Percentiles rank a stretch among this genome's conserved stretches.
Conservation (phyloP, 2,888 invertebrate genomes). For the Lysandra bellargus region DNA sequence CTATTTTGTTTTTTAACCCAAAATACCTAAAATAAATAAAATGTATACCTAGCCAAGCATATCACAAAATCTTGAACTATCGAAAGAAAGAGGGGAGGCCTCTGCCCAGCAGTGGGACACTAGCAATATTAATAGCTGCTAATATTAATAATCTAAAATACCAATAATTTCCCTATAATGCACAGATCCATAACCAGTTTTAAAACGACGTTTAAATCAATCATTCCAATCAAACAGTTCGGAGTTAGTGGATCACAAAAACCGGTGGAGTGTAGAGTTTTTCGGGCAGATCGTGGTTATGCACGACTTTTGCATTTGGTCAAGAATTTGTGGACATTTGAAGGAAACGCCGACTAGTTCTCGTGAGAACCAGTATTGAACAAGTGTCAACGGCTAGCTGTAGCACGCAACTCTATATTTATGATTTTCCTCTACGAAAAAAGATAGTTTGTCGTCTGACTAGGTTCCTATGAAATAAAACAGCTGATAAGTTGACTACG, state of each 20-base stretch:
- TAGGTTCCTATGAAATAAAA: too few species aligned
- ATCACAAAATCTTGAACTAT: too few species aligned
- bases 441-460: background rate
- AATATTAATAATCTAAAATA: background rate
- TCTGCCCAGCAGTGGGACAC: too few species aligned
- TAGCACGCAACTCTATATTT: background rate
- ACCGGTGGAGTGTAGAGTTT: conserved; percentile 62
- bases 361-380: conserved; percentile 71
- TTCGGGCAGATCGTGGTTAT: conserved; percentile 69
- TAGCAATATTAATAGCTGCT: too few species aligned
- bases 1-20: too few species aligned
- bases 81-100: too few species aligned
- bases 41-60: too few species aligned
- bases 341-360: conserved; percentile 70
- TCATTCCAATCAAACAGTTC: conserved; percentile 41
- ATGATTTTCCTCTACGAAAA: background rate
- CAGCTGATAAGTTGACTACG: too few species aligned
- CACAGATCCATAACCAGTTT: background rate
- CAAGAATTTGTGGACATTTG: conserved; percentile 66
- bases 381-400: conserved; percentile 56
- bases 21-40: too few species aligned
- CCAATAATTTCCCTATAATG: background rate
- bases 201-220: background rate
- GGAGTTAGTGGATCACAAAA: conserved; percentile 55
- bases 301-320: conserved; percentile 76